These are phyloP conservation scores for Lasioglossum calceatum DNA, from an alignment of 2,888 invertebrate species.

Conservation along the genomic window DNA sequence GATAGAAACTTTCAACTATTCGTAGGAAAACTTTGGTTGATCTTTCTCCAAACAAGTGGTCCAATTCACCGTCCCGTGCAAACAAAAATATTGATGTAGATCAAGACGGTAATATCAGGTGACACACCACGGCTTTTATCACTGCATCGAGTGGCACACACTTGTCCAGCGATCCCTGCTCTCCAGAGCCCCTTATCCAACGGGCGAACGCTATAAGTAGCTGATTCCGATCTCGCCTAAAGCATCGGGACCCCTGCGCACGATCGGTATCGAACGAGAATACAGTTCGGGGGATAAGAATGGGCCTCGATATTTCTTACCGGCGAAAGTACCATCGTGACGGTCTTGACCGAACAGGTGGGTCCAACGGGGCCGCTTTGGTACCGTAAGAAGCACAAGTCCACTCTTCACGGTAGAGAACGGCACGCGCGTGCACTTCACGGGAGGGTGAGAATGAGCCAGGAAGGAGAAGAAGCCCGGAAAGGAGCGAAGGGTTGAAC, in stretches of 20 bases:
- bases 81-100: background rate
- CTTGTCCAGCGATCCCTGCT: background rate
- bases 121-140: background rate
- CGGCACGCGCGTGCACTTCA: conserved; percentile 61
- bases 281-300: background rate
- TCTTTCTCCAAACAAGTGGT: background rate
- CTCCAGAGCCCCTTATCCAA: background rate
- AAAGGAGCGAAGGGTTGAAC: conserved; percentile 60
- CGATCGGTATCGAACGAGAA: conserved; percentile 7
- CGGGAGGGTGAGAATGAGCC: conserved; percentile 66
- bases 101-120: background rate
- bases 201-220: background rate
- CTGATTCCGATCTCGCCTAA: background rate
- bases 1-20: background rate
- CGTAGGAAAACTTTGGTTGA: background rate
- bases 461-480: conserved; percentile 58
- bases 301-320: conserved; percentile 10
- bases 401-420: conserved; percentile 38
- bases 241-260: background rate
- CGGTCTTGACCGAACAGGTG: conserved; percentile 29
- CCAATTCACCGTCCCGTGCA: background rate
- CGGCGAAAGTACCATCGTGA: conserved; percentile 1
- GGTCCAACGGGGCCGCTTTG: conserved; percentile 6
- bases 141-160: background rate
- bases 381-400: conserved; percentile 13